These are phyloP conservation scores for Brachionus calyciflorus DNA, from an alignment of 1,140 invertebrate species.

Conservation along the genomic window DNA sequence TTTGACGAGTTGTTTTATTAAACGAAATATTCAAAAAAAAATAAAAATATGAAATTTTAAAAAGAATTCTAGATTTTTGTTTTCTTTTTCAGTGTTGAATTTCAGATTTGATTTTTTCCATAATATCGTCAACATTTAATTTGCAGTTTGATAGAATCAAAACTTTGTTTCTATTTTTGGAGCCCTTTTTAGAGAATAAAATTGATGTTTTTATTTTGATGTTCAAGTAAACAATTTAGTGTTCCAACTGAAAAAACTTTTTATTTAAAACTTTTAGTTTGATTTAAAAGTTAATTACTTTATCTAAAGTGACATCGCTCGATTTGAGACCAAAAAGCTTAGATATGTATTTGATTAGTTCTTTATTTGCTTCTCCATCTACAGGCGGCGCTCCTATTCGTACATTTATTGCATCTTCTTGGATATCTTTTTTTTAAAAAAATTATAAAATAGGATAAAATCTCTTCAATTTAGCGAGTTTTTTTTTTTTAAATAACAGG, in stretches of 20 bases:
- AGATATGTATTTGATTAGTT: conserved; percentile 71
- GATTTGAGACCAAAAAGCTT: conserved; percentile 69
- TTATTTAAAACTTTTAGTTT: too few relatives aligned
- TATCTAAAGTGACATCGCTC: conserved; percentile 69
- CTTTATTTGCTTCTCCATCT: conserved; percentile 75
- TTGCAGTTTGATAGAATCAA: conserved; percentile 17
- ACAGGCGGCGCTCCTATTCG: conserved; percentile 74
- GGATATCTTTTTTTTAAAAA: too few relatives aligned
- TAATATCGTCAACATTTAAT: not conserved
- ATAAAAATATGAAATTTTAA: too few relatives aligned
- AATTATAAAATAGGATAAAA: too few relatives aligned
- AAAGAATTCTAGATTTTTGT: too few relatives aligned
- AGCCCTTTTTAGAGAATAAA: not conserved
- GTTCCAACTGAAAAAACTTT: too few relatives aligned
- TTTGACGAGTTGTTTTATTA: not conserved
- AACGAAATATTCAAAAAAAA: not conserved
- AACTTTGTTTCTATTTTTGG: conserved; percentile 35
- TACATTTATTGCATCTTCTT: conserved; percentile 64
- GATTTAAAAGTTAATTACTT: too few relatives aligned
- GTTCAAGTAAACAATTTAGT: too few relatives aligned
- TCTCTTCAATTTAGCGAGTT: too few relatives aligned
- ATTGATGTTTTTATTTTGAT: too few relatives aligned
- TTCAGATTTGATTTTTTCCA: not conserved
- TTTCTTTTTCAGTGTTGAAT: not conserved
- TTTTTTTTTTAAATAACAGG: too few relatives aligned